Evolutionary conservation across 2,888 invertebrate species (phyloP).

Genomic region (Eremobia ochroleuca): DNA sequence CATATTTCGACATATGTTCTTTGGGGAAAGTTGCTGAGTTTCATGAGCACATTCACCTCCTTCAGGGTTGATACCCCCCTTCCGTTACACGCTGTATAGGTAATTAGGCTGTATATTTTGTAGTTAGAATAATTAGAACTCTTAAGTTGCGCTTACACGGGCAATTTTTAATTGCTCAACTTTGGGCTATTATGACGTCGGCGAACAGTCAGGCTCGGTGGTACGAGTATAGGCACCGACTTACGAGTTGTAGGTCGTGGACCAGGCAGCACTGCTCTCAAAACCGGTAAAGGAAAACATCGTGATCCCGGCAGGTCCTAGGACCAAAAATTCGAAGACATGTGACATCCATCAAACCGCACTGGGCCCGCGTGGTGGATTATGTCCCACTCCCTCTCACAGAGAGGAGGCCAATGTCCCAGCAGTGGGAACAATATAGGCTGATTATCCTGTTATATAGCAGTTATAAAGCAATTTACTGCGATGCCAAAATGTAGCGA

Average conservation of each 20-base stretch:
- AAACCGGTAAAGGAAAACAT: neutral
- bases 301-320: neutral
- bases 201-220: neutral
- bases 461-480: neutral
- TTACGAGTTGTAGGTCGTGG: neutral
- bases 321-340: neutral
- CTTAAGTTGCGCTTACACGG: constrained; percentile 7
- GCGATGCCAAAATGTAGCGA: too few species aligned
- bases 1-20: too few species aligned
- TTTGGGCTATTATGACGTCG: neutral
- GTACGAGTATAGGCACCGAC: neutral
- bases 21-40: too few species aligned
- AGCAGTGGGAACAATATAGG: neutral
- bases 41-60: too few species aligned
- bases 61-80: too few species aligned
- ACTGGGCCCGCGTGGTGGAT: neutral
- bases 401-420: neutral
- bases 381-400: neutral
- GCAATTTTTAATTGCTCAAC: neutral
- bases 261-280: neutral
- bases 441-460: neutral
- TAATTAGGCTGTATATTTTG: neutral
- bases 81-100: too few species aligned
- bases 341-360: neutral
- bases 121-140: constrained; percentile 20